Evolutionary conservation across 2,888 invertebrate species (phyloP), one percentile per base, ranked within the genome.

Genomic region (Perithous albicinctus): DNA sequence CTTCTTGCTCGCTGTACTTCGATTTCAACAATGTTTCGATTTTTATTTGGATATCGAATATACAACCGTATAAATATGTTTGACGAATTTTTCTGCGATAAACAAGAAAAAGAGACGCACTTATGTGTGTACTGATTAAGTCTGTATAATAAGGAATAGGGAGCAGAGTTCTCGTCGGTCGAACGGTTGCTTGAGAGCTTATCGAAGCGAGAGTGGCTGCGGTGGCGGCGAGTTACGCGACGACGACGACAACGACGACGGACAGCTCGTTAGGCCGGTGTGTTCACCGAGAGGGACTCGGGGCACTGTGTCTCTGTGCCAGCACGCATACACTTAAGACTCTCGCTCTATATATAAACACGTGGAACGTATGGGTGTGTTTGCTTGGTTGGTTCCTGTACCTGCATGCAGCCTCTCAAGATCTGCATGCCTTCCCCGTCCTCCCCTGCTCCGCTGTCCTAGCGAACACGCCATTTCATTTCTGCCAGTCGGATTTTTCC

Each of bases 401-500:
- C 23, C 61, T 74, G 38, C 26, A 64, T 70, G 69, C 32, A 51
- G 46, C 20, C 66, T 63, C 66, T 51, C 77, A 46, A 78, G 73
- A 84, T 79, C 79, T 77, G 83, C 80, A 85, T 84, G 82, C 83
- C 74, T 82, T 82, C 80, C 67, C 61, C 51, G n/a, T n/a, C 18
- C 46, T 38, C 72, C 46, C 67, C 29, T 54, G n/a, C 15, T 5
- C 32, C 56, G 51, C 48, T 66, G 66, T 76, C 72, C 66, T 18
- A 59, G 38, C 51, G 80, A 77, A 85, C 79, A 80, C 84, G 84
- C 84, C 86, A 88, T 87, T 87, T 88, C 88, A 88, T 87, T 88
- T 87, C 87, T 87, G 88, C 85, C 86, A 86, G 80, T 74, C 81
- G 70, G 59, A 88, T 87, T 88, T 87, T 87, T 85, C 86, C 63